A percentile compares a stretch with the other conserved stretches of the same genome.
phyloP scores from a whole-genome alignment of 2,888 invertebrate genomes.

The Barypeithes pellucidus region DNA sequence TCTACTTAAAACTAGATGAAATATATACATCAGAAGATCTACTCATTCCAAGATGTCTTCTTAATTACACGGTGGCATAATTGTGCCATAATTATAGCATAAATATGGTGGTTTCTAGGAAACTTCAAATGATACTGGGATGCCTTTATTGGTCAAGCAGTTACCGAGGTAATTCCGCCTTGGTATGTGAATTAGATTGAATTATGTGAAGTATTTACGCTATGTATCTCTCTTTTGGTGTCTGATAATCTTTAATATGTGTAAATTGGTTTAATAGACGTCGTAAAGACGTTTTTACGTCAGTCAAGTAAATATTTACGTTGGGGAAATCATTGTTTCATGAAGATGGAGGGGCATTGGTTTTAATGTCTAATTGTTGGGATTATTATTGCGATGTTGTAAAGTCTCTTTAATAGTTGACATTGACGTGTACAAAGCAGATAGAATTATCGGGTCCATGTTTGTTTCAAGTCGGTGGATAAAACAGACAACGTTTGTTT shows the following conservation, averaged over 20 bases:
- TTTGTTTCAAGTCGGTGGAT: no score
- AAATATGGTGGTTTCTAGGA: constrained; percentile 40
- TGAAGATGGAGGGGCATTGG: not conserved
- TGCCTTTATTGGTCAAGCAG: constrained; percentile 37
- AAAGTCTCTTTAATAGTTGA: no score
- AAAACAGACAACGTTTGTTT: no score
- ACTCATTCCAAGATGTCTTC: constrained; percentile 39
- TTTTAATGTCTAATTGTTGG: not conserved
- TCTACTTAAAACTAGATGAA: constrained; percentile 35
- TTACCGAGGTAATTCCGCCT: constrained; percentile 19
- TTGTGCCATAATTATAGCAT: constrained; percentile 41
- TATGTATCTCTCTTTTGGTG: constrained; percentile 31
- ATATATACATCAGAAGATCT: constrained; percentile 22
- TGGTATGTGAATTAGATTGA: constrained; percentile 23
- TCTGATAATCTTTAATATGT: constrained; percentile 37
- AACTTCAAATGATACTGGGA: constrained; percentile 27
- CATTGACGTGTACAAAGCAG: no score
- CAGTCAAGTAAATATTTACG: not conserved
- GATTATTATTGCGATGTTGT: no score
- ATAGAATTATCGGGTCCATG: no score
- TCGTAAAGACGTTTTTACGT: constrained; percentile 23
- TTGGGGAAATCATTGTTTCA: not conserved
- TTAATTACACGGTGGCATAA: constrained; percentile 41
- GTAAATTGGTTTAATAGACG: constrained; percentile 43
- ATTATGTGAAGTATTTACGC: constrained; percentile 37